Evolutionary conservation across 2,888 invertebrate genomes (phyloP).

Genomic region (Nasonia oneida): DNA sequence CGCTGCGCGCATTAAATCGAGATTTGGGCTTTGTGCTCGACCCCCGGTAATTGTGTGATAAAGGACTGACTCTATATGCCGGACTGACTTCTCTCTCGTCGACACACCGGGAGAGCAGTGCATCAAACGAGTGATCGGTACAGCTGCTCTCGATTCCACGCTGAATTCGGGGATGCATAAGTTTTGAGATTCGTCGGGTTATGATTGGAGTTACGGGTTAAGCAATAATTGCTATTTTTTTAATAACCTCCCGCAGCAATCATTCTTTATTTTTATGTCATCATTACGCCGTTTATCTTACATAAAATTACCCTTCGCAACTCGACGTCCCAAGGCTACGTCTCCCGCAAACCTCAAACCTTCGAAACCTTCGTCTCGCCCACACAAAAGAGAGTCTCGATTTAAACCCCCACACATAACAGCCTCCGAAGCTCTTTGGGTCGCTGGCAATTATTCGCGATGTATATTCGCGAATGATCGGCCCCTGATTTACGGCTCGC

Average conservation of each 20-base stretch:
- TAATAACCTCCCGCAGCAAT: no score
- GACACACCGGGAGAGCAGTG: not conserved
- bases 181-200: not conserved
- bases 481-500: slow-evolving; percentile 12
- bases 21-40: slow-evolving; percentile 12
- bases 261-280: no score
- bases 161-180: not conserved
- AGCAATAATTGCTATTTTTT: no score
- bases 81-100: not conserved
- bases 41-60: slow-evolving; percentile 23
- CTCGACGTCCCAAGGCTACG: not conserved
- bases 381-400: not conserved
- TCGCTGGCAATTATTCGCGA: not conserved
- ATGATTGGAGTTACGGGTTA: not conserved
- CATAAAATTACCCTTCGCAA: no score
- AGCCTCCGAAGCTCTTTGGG: slow-evolving; percentile 20
- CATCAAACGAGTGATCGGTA: not conserved
- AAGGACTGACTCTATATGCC: not conserved
- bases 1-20: slow-evolving; percentile 31
- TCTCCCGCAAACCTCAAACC: not conserved
- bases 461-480: slow-evolving; percentile 26
- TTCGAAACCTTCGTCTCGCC: not conserved
- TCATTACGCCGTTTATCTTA: no score
- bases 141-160: not conserved
- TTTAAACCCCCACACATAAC: slow-evolving; percentile 20